Evolutionary conservation across 1,140 invertebrate species (phyloP).

Genomic region (Cryptotermes secundus): DNA sequence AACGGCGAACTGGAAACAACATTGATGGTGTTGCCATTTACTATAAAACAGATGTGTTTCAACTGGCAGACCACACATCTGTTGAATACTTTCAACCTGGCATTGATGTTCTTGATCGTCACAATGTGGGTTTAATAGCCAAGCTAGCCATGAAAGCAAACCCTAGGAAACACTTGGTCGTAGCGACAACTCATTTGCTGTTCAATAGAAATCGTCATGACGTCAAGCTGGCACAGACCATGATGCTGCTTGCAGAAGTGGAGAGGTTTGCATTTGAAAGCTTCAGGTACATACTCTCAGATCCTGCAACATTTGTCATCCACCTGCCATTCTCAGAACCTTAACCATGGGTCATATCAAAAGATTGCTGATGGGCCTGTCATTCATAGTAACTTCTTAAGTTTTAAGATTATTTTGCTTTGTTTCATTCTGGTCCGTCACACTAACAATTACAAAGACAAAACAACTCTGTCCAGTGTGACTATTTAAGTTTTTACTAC

Average conservation of each 20-base stretch:
- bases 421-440: too few relatives aligned
- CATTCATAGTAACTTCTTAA: too few relatives aligned
- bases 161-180: conserved; percentile 59
- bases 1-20: conserved; percentile 70
- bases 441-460: too few relatives aligned
- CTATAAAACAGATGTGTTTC: conserved; percentile 65
- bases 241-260: conserved; percentile 78
- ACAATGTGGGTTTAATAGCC: conserved; percentile 84
- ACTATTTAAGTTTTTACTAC: too few relatives aligned
- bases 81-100: conserved; percentile 61
- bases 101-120: conserved; percentile 67
- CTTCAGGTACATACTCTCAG: background rate
- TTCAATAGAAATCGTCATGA: conserved; percentile 89
- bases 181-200: conserved; percentile 93
- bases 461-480: too few relatives aligned
- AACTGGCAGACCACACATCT: conserved; percentile 56
- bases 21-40: conserved; percentile 84
- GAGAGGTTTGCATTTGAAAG: conserved; percentile 68
- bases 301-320: too few relatives aligned
- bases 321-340: too few relatives aligned
- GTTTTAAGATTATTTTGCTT: too few relatives aligned
- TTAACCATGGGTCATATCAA: too few relatives aligned
- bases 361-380: too few relatives aligned
- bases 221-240: conserved; percentile 81
- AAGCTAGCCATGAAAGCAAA: conserved; percentile 61